Conservation (phyloP, 2,797 vertebrate genomes). For the Oreortyx pictus region DNA sequence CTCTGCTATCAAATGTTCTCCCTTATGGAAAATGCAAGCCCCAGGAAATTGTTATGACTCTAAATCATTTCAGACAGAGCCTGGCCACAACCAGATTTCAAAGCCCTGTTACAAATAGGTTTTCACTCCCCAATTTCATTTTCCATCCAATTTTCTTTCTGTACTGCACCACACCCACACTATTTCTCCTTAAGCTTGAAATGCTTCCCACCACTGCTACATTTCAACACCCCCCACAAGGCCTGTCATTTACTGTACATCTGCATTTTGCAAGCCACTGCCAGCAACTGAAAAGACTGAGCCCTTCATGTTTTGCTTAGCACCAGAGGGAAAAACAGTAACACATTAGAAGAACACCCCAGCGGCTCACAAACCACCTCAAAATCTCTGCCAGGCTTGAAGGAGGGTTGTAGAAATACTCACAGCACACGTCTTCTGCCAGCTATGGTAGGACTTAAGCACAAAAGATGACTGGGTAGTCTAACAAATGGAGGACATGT, state of each 20-base stretch:
- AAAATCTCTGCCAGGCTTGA: background rate
- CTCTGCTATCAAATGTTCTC: slow-evolving; percentile 47
- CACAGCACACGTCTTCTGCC: background rate
- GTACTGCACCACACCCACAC: background rate
- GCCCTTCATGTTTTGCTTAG: background rate
- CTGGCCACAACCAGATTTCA: slow-evolving; percentile 26
- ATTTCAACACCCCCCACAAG: background rate
- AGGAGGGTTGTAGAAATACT: background rate
- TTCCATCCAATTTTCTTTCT: slow-evolving; percentile 37
- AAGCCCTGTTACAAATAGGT: slow-evolving; percentile 43
- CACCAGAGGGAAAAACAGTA: rapidly evolving
- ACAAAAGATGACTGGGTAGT: background rate
- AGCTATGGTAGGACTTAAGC: background rate
- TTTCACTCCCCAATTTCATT: slow-evolving; percentile 24
- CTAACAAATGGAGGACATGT: background rate
- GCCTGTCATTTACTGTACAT: slow-evolving; percentile 40
- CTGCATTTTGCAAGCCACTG: slow-evolving; percentile 28
- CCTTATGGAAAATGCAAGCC: slow-evolving; percentile 35
- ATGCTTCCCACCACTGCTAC: slow-evolving; percentile 26
- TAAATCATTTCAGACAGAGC: slow-evolving; percentile 48
- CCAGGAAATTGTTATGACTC: slow-evolving; percentile 28
- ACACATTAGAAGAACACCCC: background rate
- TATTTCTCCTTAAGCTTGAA: slow-evolving; percentile 44
- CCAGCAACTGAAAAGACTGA: background rate
- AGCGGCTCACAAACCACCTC: background rate